phyloP scores from a whole-genome alignment of 2,888 invertebrate genomes.

The Sinodicranocentrus sp. region DNA sequence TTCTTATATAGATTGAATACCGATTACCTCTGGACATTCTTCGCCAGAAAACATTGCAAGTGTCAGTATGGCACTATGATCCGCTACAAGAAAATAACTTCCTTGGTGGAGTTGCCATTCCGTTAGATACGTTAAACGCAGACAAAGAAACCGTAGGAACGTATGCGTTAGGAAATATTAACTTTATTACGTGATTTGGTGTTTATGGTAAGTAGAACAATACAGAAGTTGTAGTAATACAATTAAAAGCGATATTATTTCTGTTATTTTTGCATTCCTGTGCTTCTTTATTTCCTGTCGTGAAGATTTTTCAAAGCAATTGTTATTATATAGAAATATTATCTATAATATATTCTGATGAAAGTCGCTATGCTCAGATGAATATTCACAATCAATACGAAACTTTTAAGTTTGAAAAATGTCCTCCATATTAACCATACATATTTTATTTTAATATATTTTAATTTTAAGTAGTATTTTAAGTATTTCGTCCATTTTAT shows the following conservation, averaged over 20 bases:
- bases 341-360: too few species aligned
- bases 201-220: too few species aligned
- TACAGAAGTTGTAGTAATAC: too few species aligned
- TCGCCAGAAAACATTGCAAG: conserved; percentile 88
- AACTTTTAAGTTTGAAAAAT: too few species aligned
- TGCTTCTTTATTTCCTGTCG: conserved; percentile 14
- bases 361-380: too few species aligned
- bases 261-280: conserved; percentile 35
- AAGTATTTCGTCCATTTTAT: too few species aligned
- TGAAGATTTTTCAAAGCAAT: too few species aligned
- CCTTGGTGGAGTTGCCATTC: conserved; percentile 93
- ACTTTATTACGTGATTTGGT: conserved; percentile 20
- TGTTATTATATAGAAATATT: too few species aligned
- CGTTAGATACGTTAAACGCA: conserved; percentile 86
- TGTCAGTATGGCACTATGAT: conserved; percentile 97
- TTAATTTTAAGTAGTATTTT: too few species aligned
- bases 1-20: conserved; percentile 87
- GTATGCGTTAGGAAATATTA: conserved; percentile 85
- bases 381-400: too few species aligned
- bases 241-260: conserved; percentile 32
- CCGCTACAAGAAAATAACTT: conserved; percentile 96
- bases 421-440: too few species aligned
- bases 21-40: conserved; percentile 90
- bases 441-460: too few species aligned
- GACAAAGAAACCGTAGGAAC: conserved; percentile 90